A percentile compares a stretch with the other conserved stretches of the same genome.
phyloP scores from a whole-genome alignment of 2,888 invertebrate genomes.

The Leptopilina myrica region DNA sequence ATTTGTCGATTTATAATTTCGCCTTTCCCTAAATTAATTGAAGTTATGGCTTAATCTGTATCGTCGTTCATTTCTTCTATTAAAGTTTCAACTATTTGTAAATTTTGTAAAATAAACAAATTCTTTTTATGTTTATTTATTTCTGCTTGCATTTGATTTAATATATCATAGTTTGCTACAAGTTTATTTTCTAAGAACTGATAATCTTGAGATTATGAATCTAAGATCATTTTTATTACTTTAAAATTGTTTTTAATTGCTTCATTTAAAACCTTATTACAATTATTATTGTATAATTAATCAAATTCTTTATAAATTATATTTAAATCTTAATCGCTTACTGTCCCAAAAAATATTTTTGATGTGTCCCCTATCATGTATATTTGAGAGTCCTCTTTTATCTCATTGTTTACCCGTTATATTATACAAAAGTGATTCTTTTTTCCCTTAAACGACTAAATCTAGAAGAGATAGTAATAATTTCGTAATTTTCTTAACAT shows the following conservation, averaged over 20 bases:
- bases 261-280: neutral
- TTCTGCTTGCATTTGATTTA: neutral
- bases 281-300: neutral
- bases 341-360: neutral
- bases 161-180: neutral
- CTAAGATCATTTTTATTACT: neutral
- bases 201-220: neutral
- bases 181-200: too few relatives aligned
- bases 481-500: neutral
- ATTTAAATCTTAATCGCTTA: neutral
- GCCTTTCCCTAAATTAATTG: neutral
- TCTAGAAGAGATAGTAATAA: neutral
- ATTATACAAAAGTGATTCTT: neutral
- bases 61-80: neutral
- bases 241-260: slow-evolving; percentile 2
- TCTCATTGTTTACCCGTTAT: neutral
- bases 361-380: neutral
- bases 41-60: neutral
- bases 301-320: neutral
- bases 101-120: neutral
- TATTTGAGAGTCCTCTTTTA: neutral
- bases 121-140: neutral
- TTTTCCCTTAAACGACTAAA: neutral
- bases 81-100: neutral
- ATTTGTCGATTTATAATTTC: neutral